phyloP scores from a whole-genome alignment of 1,140 invertebrate genomes.

The Pogonognathellus flavescens region DNA sequence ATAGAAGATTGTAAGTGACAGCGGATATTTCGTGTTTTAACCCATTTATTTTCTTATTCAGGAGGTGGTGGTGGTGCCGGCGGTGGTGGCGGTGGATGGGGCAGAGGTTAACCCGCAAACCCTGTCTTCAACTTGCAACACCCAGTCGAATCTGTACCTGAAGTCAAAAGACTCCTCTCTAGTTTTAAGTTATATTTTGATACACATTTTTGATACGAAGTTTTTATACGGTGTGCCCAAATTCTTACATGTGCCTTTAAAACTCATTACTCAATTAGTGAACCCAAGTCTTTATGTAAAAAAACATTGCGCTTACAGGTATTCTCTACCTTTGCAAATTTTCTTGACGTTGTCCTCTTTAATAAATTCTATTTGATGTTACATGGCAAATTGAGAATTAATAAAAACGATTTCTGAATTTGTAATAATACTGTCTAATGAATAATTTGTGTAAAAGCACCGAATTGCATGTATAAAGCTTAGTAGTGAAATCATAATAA shows the following conservation, averaged over 20 bases:
- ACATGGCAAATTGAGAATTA: conserved; percentile 32
- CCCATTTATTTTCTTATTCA: neutral
- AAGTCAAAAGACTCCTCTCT: neutral
- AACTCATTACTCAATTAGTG: neutral
- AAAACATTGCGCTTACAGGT: neutral
- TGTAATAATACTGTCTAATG: neutral
- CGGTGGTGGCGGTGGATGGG: conserved; percentile 16
- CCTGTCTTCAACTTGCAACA: no score
- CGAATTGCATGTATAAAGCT: neutral
- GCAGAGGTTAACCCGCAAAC: neutral
- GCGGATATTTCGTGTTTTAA: neutral
- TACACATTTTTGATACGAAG: conserved; percentile 36
- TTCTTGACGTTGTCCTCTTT: conserved; percentile 10
- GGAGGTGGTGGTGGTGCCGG: neutral
- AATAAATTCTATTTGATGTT: conserved; percentile 32
- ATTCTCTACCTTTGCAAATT: neutral
- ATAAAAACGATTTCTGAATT: conserved; percentile 9
- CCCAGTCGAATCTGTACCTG: neutral
- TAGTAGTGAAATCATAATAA: neutral
- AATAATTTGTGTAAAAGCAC: no score
- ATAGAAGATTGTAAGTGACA: no score
- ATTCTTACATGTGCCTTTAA: conserved; percentile 28
- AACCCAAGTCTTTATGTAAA: neutral
- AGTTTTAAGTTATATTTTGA: conserved; percentile 34
- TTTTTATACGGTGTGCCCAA: conserved; percentile 26